phyloP scores from a whole-genome alignment of 2,888 invertebrate species.

The Phrixothrix hirtus region DNA sequence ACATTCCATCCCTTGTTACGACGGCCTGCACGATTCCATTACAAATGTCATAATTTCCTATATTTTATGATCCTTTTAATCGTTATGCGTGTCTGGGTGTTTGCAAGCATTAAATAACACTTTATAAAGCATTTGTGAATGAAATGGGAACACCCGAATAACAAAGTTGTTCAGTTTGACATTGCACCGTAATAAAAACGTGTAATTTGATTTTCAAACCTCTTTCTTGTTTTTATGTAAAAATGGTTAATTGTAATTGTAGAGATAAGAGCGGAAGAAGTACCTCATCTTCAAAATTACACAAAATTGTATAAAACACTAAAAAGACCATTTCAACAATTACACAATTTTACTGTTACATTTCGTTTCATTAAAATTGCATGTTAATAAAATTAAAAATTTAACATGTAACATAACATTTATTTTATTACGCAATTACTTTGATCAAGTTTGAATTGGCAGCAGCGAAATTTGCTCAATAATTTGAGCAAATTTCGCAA shows the following conservation, averaged over 20 bases:
- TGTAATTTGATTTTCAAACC: slow-evolving; percentile 19
- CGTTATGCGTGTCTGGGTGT: slow-evolving; percentile 45
- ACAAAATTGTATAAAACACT: no score
- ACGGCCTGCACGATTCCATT: slow-evolving; percentile 44
- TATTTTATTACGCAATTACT: no score
- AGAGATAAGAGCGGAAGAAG: no score
- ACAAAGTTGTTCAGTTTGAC: slow-evolving; percentile 18
- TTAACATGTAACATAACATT: no score
- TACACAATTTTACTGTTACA: neutral
- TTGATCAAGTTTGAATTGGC: no score
- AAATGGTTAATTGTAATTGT: neutral
- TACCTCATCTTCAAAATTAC: no score
- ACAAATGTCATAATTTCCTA: slow-evolving; percentile 46
- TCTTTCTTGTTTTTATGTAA: neutral
- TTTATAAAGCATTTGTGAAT: slow-evolving; percentile 43
- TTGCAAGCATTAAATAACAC: slow-evolving; percentile 47
- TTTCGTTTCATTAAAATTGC: neutral
- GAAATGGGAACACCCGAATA: slow-evolving; percentile 20
- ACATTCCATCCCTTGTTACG: slow-evolving; percentile 32
- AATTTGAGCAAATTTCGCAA: no score
- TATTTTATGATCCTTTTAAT: slow-evolving; percentile 47
- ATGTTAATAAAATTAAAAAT: neutral
- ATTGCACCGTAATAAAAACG: slow-evolving; percentile 13
- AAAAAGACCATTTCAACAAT: no score
- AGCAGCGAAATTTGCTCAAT: no score